phyloP scores from a whole-genome alignment of 1,140 invertebrate species.

The Venturia canescens region DNA sequence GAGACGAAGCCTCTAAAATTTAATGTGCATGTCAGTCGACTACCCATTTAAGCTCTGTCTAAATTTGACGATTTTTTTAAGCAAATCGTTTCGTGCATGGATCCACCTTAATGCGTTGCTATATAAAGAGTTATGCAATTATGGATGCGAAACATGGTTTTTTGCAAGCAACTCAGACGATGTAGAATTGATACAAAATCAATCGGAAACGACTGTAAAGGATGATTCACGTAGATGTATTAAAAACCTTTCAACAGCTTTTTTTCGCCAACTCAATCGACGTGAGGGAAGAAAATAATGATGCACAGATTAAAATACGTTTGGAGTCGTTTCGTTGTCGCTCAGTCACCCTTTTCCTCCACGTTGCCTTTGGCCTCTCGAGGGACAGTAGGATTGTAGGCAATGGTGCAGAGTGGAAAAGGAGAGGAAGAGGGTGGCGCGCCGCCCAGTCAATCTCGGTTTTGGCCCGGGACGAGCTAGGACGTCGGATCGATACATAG shows the following conservation, averaged over 20 bases:
- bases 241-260: no score
- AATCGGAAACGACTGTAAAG: not conserved
- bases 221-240: no score
- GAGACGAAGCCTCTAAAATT: no score
- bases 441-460: conserved; percentile 47
- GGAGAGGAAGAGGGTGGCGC: conserved; percentile 47
- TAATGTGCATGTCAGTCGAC: no score
- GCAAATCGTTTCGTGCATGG: no score
- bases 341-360: conserved; percentile 22
- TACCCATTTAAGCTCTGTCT: no score
- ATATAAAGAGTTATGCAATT: no score
- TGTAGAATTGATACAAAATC: not conserved
- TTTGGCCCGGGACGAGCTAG: conserved; percentile 44
- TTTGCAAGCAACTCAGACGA: no score
- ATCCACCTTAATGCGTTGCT: no score
- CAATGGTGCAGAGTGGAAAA: conserved; percentile 31
- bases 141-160: no score
- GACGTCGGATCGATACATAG: conserved; percentile 45
- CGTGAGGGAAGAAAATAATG: not conserved
- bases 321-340: conserved; percentile 5
- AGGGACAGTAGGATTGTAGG: conserved; percentile 20
- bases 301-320: not conserved
- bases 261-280: not conserved
- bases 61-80: no score
- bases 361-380: conserved; percentile 1